Percentiles rank a stretch among this genome's conserved stretches.
These are phyloP conservation scores for Lutjanus campechanus DNA, from an alignment of 2,797 vertebrate species.

Conservation along the genomic window DNA sequence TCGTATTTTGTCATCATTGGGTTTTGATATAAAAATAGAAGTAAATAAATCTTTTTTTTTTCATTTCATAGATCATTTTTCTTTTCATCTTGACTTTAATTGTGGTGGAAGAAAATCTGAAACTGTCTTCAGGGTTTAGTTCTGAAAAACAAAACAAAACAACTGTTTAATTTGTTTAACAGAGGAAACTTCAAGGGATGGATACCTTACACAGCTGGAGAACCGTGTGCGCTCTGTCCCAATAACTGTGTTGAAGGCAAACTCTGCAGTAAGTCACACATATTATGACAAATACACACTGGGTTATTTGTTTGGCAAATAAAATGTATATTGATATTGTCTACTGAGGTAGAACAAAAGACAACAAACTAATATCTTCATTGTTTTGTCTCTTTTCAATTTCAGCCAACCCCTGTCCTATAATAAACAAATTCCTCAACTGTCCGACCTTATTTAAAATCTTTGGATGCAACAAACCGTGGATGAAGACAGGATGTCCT, in stretches of 20 bases:
- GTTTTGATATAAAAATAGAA: too few relatives aligned
- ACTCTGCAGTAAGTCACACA: conserved; percentile 82
- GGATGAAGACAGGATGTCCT: conserved; percentile 54
- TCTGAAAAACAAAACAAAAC: too few relatives aligned
- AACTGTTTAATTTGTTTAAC: conserved; percentile 26
- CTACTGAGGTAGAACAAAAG: not conserved
- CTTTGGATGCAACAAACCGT: conserved; percentile 30
- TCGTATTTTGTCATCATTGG: too few relatives aligned
- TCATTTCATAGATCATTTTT: too few relatives aligned
- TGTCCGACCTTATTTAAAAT: conserved; percentile 56
- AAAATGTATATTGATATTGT: not conserved
- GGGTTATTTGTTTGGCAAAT: not conserved
- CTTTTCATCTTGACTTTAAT: too few relatives aligned
- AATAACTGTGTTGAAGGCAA: conserved; percentile 68
- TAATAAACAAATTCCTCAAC: conserved; percentile 72
- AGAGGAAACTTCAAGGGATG: conserved; percentile 81
- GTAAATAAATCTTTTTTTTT: too few relatives aligned
- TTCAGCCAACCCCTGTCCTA: conserved; percentile 83
- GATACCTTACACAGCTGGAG: conserved; percentile 73
- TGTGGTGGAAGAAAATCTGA: too few relatives aligned
- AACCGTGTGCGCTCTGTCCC: conserved; percentile 75
- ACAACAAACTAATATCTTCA: not conserved
- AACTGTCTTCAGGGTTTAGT: not conserved
- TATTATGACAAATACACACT: not conserved
- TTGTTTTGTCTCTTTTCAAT: conserved; percentile 6